phyloP scores from a whole-genome alignment of 2,888 invertebrate genomes.

The Fabriciana adippe region DNA sequence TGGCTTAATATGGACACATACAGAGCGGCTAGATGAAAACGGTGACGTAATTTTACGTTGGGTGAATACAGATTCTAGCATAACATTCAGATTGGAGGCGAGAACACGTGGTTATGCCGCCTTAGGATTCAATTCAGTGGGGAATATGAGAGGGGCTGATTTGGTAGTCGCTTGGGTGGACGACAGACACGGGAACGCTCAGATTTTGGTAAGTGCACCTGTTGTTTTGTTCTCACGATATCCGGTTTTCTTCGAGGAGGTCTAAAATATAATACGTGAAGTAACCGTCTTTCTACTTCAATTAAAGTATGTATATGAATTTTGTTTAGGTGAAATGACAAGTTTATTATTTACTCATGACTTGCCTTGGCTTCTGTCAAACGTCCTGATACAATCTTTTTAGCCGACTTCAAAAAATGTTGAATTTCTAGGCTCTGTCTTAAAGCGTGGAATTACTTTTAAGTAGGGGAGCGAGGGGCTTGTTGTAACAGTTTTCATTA shows the following conservation, averaged over 20 bases:
- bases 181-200: constrained; percentile 84
- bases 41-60: constrained; percentile 84
- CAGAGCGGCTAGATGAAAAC: constrained; percentile 78
- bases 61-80: constrained; percentile 89
- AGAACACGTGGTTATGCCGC: constrained; percentile 93
- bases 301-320: neutral
- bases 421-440: too few species aligned
- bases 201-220: constrained; percentile 87
- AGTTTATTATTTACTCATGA: too few species aligned
- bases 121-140: constrained; percentile 91
- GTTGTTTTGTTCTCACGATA: constrained; percentile 45
- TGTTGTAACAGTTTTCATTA: too few species aligned
- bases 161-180: constrained; percentile 95
- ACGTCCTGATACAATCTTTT: too few species aligned
- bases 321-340: neutral
- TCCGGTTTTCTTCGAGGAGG: constrained; percentile 31
- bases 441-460: too few species aligned
- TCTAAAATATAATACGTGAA: constrained; percentile 15
- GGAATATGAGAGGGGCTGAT: constrained; percentile 91
- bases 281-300: neutral
- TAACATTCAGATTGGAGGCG: constrained; percentile 92
- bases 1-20: constrained; percentile 83
- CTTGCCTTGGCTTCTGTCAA: too few species aligned
- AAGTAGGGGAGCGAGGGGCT: too few species aligned
- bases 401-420: too few species aligned